A percentile compares a stretch with the other conserved stretches of the same genome.
These are phyloP conservation scores for Lepus europaeus DNA, from an alignment of 2,113 vertebrate species.

Conservation along the genomic window DNA sequence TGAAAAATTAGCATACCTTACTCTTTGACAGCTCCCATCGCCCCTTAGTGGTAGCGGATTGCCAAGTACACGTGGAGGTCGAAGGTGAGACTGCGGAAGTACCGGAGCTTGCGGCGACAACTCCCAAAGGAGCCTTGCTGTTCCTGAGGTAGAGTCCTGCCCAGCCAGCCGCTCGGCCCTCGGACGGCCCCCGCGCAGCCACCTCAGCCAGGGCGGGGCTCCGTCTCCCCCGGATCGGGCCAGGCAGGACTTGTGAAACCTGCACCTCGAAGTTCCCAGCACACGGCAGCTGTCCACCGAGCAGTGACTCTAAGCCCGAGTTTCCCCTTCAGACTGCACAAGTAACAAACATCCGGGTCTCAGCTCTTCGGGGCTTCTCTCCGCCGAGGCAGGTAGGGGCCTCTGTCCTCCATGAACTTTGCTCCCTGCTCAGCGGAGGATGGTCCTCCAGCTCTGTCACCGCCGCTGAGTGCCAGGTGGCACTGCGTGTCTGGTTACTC, in stretches of 20 bases:
- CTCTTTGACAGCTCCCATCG: not conserved
- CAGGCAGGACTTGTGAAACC: not conserved
- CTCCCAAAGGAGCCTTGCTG: not conserved
- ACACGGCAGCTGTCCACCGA: not conserved
- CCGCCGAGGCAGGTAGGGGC: not conserved
- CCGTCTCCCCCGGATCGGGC: not conserved
- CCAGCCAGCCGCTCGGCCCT: not conserved
- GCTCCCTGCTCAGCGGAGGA: not conserved
- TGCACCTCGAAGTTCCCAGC: not conserved
- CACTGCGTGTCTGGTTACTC: not conserved
- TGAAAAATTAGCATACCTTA: not conserved
- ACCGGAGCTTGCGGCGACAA: not conserved
- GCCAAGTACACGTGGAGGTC: not conserved
- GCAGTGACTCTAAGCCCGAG: not conserved
- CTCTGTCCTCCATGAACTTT: not conserved
- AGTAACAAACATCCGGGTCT: not conserved
- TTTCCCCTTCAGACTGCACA: not conserved
- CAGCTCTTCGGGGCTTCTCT: not conserved
- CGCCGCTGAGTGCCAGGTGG: not conserved
- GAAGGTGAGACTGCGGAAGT: not conserved
- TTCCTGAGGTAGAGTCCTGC: not conserved
- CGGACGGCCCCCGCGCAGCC: not conserved
- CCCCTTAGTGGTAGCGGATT: not conserved
- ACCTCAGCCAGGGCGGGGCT: not conserved
- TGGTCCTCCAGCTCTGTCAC: not conserved